Conservation (phyloP, 2,113 vertebrate species). For the Nipponia nippon region DNA sequence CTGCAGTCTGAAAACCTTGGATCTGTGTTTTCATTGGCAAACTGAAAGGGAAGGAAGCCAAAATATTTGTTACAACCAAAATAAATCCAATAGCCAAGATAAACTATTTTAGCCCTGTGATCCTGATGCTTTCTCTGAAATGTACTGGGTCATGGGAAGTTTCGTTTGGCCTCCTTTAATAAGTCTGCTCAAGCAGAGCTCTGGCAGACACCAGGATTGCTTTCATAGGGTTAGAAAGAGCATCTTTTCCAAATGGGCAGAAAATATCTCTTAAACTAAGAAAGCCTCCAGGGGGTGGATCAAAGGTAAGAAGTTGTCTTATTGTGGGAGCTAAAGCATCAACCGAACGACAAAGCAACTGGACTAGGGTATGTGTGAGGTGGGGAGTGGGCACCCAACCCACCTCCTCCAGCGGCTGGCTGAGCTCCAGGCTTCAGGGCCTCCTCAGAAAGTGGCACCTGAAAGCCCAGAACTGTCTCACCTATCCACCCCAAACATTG, state of each 20-base stretch:
- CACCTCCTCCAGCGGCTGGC: not conserved
- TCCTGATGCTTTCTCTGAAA: conserved; percentile 50
- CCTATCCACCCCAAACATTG: not conserved
- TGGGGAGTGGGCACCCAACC: not conserved
- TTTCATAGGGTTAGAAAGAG: not conserved
- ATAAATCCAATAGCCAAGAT: conserved; percentile 52
- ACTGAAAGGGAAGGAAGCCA: conserved; percentile 53
- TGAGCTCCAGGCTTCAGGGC: not conserved
- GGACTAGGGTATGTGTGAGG: not conserved
- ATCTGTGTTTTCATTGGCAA: conserved; percentile 67
- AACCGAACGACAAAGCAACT: not conserved
- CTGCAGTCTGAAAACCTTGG: conserved; percentile 24
- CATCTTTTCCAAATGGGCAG: not conserved
- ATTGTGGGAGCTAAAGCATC: not conserved
- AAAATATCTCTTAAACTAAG: not conserved
- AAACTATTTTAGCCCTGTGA: conserved; percentile 39
- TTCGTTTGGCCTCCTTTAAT: conserved; percentile 9
- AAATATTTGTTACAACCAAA: conserved; percentile 61
- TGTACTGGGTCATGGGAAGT: conserved; percentile 46
- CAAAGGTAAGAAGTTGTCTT: not conserved
- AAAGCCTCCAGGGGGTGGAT: not conserved
- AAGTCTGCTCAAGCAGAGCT: not conserved
- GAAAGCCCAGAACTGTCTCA: not conserved
- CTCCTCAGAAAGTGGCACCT: not conserved
- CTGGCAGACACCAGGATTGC: not conserved